Evolutionary conservation across 2,113 vertebrate genomes (phyloP).

Genomic region (Tapirus terrestris): DNA sequence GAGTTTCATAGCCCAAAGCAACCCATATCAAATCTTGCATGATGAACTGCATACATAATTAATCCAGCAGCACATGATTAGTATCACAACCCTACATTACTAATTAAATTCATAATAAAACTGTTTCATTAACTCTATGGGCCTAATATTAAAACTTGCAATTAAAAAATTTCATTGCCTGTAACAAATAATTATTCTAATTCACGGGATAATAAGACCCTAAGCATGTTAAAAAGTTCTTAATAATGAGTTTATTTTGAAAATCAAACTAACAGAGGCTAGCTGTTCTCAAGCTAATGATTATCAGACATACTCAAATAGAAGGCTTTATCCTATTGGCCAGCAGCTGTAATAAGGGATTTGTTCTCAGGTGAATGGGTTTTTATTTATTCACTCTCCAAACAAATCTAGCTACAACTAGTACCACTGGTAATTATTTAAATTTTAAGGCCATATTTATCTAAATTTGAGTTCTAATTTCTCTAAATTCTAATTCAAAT

Average conservation of each 20-base stretch:
- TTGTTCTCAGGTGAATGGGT: neutral
- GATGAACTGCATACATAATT: slow-evolving; percentile 21
- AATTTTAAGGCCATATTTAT: slow-evolving; percentile 7
- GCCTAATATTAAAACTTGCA: slow-evolving; percentile 31
- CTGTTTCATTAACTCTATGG: neutral
- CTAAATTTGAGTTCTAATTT: slow-evolving; percentile 13
- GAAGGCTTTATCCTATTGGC: neutral
- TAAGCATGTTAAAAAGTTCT: slow-evolving; percentile 31
- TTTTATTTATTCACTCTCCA: slow-evolving; percentile 39
- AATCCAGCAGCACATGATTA: slow-evolving; percentile 38
- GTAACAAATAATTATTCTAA: slow-evolving; percentile 41
- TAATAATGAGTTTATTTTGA: slow-evolving; percentile 54
- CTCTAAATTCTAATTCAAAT: neutral
- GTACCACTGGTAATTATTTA: neutral
- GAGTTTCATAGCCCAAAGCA: slow-evolving; percentile 34
- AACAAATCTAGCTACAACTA: slow-evolving; percentile 9
- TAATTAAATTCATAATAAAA: slow-evolving; percentile 58
- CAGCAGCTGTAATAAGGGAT: neutral
- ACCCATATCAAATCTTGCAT: slow-evolving; percentile 17
- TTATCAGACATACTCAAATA: neutral
- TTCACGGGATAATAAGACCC: slow-evolving; percentile 1
- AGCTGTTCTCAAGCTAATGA: slow-evolving; percentile 17
- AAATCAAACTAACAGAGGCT: slow-evolving; percentile 32
- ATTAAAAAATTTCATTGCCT: slow-evolving; percentile 5
- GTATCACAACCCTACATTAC: slow-evolving; percentile 34